Evolutionary conservation across 2,113 vertebrate genomes (phyloP).

Genomic region (Agapornis roseicollis): DNA sequence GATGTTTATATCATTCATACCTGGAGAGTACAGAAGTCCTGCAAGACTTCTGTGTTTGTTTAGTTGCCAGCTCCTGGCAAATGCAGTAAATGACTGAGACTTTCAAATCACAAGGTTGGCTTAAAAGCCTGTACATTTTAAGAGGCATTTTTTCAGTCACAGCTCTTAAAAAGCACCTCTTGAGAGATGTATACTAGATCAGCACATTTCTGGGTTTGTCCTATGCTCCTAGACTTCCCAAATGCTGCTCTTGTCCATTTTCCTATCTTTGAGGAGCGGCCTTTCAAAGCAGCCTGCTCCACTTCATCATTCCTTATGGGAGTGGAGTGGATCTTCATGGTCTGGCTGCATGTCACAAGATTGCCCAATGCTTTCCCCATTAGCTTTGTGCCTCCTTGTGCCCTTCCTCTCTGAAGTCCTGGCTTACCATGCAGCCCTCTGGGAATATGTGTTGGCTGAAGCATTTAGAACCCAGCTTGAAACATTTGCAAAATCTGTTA

Average conservation of each 20-base stretch:
- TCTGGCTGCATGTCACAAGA: neutral
- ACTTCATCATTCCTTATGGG: neutral
- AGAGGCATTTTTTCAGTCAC: neutral
- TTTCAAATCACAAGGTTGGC: neutral
- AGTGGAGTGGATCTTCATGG: neutral
- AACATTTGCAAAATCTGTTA: neutral
- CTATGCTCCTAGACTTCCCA: neutral
- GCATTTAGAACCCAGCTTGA: neutral
- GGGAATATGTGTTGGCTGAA: neutral
- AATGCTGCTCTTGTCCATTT: neutral
- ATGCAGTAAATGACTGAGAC: neutral
- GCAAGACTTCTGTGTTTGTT: neutral
- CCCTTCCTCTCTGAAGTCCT: neutral
- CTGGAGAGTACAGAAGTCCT: neutral
- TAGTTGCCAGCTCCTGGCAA: neutral
- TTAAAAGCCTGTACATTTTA: neutral
- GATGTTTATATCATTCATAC: neutral
- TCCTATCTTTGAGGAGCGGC: neutral
- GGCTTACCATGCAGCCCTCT: neutral
- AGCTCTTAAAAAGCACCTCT: neutral
- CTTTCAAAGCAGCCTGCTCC: neutral
- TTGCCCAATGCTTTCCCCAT: neutral
- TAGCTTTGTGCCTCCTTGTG: neutral
- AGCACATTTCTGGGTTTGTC: neutral
- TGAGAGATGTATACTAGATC: neutral